Evolutionary conservation across 2,888 invertebrate species (phyloP).

Genomic region (Eledona agricola): DNA sequence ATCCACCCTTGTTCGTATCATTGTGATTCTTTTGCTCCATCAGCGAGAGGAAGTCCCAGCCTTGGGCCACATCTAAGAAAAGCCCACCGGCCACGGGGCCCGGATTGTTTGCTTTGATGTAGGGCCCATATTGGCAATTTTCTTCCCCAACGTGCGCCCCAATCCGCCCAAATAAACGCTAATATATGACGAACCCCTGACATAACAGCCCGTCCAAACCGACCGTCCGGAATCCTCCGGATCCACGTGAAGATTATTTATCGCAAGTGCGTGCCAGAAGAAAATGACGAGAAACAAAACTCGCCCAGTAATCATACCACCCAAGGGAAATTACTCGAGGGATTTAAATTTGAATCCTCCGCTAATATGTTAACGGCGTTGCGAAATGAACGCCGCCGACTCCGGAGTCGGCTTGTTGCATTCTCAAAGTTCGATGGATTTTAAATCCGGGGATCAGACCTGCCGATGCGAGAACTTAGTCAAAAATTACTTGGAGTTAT

Average conservation of each 20-base stretch:
- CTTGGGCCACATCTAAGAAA: constrained; percentile 6
- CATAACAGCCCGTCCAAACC: constrained; percentile 39
- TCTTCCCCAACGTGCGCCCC: constrained; percentile 12
- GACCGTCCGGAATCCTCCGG: constrained; percentile 46
- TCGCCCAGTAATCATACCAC: constrained; percentile 47
- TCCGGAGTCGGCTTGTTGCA: constrained; percentile 31
- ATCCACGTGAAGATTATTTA: constrained; percentile 52
- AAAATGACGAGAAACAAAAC: constrained; percentile 52
- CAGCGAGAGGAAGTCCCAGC: too few relatives aligned
- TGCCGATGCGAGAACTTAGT: constrained; percentile 28
- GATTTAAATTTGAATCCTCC: constrained; percentile 51
- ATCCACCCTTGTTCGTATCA: too few relatives aligned
- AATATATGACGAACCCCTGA: constrained; percentile 43
- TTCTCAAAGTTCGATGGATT: constrained; percentile 39
- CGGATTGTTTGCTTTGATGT: constrained; percentile 27
- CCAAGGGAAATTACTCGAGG: constrained; percentile 53
- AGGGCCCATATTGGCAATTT: constrained; percentile 18
- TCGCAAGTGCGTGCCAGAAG: constrained; percentile 48
- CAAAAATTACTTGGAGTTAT: constrained; percentile 28
- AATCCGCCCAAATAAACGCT: constrained; percentile 24
- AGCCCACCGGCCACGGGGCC: constrained; percentile 3
- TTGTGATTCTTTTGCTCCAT: too few relatives aligned
- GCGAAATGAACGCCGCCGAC: constrained; percentile 42
- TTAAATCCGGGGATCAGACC: constrained; percentile 36
- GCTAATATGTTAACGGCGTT: constrained; percentile 45